phyloP scores from a whole-genome alignment of 2,888 invertebrate genomes.

The Napeogenes inachia region DNA sequence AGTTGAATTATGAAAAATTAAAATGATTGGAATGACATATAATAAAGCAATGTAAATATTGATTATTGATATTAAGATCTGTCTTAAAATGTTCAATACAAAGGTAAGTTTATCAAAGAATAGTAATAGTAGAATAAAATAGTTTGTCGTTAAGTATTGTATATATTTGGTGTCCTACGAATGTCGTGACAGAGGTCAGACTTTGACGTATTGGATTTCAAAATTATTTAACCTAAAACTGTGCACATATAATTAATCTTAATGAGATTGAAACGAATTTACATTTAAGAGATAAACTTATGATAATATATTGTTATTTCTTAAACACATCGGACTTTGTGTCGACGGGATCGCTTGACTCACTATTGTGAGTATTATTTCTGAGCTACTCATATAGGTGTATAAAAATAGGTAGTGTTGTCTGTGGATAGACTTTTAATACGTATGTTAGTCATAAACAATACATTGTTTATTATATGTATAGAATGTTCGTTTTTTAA shows the following conservation, averaged over 20 bases:
- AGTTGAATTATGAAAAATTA: too few species aligned
- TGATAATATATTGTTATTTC: neutral
- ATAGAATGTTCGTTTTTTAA: neutral
- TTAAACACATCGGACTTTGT: too few species aligned
- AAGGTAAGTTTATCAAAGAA: too few species aligned
- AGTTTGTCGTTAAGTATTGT: too few species aligned
- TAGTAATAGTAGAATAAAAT: too few species aligned
- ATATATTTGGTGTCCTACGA: too few species aligned
- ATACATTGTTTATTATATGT: too few species aligned
- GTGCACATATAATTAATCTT: slow-evolving; percentile 16
- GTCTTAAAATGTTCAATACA: neutral
- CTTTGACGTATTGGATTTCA: neutral
- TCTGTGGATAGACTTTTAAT: neutral
- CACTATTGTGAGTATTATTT: too few species aligned
- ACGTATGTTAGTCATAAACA: neutral
- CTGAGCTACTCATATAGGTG: neutral
- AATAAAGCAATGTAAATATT: neutral
- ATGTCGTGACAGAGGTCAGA: too few species aligned
- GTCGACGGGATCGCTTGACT: too few species aligned
- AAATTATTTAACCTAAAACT: slow-evolving; percentile 8
- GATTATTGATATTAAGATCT: neutral
- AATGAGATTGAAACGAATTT: slow-evolving; percentile 1
- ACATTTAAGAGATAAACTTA: neutral
- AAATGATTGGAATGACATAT: neutral
- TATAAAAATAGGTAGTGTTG: neutral